A percentile compares a stretch with the other conserved stretches of the same genome.
Conservation (phyloP, 2,888 invertebrate genomes). For the Acronicta alni region DNA sequence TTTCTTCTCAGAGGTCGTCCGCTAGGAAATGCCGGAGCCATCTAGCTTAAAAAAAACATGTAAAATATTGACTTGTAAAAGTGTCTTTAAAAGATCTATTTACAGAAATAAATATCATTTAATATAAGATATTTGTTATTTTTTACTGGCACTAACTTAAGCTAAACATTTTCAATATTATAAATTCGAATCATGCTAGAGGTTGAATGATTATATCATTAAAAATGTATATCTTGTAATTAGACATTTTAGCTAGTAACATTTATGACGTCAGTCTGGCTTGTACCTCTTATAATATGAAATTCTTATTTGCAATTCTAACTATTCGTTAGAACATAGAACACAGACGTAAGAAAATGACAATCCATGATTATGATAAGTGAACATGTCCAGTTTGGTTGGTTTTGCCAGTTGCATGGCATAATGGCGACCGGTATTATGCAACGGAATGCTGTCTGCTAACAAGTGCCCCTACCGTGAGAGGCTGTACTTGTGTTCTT, state of each 20-base stretch:
- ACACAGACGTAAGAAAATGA: background rate
- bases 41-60: too few species aligned
- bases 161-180: too few species aligned
- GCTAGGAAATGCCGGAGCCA: too few species aligned
- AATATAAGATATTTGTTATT: too few species aligned
- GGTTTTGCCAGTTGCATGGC: slow-evolving; percentile 7
- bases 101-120: too few species aligned
- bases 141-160: too few species aligned
- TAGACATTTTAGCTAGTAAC: background rate
- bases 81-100: too few species aligned
- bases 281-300: background rate
- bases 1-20: too few species aligned
- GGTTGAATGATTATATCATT: too few species aligned
- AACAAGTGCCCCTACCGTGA: slow-evolving; percentile 52
- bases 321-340: background rate
- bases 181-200: too few species aligned
- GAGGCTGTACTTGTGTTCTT: slow-evolving; percentile 59
- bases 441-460: slow-evolving; percentile 54
- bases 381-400: slow-evolving; percentile 1
- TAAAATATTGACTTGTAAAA: too few species aligned
- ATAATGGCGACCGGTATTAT: slow-evolving; percentile 53
- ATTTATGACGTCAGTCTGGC: background rate
- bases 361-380: background rate
- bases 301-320: background rate
- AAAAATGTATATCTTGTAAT: too few species aligned